Evolutionary conservation across 2,797 vertebrate genomes (phyloP), one percentile per base, ranked within the genome.

Genomic region (Mus spretus): DNA sequence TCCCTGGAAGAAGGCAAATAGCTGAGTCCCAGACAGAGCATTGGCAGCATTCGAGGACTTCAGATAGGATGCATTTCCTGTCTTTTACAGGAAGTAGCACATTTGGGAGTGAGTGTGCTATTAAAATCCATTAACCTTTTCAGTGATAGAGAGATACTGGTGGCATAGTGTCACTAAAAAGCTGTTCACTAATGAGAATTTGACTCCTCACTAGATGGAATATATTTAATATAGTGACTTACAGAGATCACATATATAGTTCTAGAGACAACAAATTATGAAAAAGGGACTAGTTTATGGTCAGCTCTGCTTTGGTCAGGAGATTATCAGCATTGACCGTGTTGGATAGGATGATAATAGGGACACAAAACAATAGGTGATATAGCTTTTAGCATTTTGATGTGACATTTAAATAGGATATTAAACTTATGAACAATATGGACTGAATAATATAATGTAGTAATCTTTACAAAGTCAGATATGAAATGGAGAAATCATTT

Each of bases 91-190:
- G 63, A 97, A 90, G 57, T 74, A 81, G 57, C 50, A 22, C 85
- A 37, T 89, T 63, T 40, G 57, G 83, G 37, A 85, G 77, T 40
- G 28, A 74, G 40, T 78, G 47, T 8, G 2, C 59, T 70, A 94
- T 55, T 81, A 61, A 93, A 72, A 86, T 74, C 70, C 12, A 24
- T 55, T 95, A 81, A 84, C 63, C 89, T 95, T 97, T 94, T 63
- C 24, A 17, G 53, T 91, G 95, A 63, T 2, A 37, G 80, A 61
- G 85, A 61, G 55, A 22, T 74, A 17, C 0, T 70, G 75, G 55
- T 50, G 81, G 89, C 28, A 75, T 31, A 44, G 1, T 0, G 0
- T 82, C 34, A 7, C n/a, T 28, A 17, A 91, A 19, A 88, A 34
- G 37, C 55, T 77, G 78, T 72, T 88, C 72, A 77, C 74, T 80